phyloP scores from a whole-genome alignment of 2,113 vertebrate species.

The Petroica traversi region DNA sequence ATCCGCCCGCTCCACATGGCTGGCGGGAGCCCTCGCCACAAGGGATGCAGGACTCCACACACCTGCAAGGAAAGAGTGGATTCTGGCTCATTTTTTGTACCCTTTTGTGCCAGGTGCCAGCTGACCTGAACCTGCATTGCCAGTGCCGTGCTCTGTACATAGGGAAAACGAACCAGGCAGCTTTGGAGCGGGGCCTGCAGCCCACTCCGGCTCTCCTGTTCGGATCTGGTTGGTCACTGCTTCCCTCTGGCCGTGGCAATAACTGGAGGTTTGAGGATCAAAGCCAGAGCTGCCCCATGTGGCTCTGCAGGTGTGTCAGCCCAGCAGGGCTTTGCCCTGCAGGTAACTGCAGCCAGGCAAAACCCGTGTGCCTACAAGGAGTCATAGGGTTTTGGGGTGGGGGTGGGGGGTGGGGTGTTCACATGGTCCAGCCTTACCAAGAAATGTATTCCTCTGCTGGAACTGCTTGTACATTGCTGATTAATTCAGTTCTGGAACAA shows the following conservation, averaged over 20 bases:
- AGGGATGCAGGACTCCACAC: constrained; percentile 1
- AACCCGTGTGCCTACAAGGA: neutral
- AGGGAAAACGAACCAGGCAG: neutral
- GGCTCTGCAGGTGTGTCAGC: neutral
- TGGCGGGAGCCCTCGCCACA: neutral
- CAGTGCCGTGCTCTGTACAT: neutral
- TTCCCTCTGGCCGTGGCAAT: constrained; percentile 1
- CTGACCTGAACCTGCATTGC: neutral
- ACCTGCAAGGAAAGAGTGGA: neutral
- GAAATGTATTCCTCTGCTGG: neutral
- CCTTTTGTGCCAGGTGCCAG: neutral
- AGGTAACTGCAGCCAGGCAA: neutral
- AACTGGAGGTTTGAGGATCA: constrained; percentile 39
- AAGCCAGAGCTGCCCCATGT: neutral
- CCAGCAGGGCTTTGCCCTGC: neutral
- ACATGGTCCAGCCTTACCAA: neutral
- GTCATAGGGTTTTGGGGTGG: neutral
- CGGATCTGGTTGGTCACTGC: neutral
- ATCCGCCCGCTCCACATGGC: neutral
- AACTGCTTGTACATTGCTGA: neutral
- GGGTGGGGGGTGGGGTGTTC: neutral
- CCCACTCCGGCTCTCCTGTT: neutral
- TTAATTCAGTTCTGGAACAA: neutral
- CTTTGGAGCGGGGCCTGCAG: neutral
- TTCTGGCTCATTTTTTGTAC: neutral